Conservation (phyloP, 2,888 invertebrate species). For the Mesochorus sp. region DNA sequence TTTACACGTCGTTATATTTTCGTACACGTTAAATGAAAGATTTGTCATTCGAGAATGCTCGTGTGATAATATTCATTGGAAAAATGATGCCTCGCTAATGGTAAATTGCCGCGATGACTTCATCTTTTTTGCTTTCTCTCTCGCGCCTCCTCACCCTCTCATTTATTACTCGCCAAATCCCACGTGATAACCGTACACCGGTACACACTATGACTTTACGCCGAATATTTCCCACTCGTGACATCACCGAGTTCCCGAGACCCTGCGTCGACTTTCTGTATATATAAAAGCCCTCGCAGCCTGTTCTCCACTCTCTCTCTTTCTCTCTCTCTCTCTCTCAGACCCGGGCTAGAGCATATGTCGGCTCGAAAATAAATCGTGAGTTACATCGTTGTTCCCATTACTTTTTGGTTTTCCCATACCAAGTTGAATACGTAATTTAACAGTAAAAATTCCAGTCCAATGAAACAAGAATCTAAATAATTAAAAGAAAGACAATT, state of each 20-base stretch:
- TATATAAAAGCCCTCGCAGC: not conserved
- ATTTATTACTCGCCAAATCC: constrained; percentile 38
- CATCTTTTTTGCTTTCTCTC: constrained; percentile 16
- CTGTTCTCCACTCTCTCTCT: constrained; percentile 2
- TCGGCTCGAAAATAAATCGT: constrained; percentile 58
- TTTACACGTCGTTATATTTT: constrained; percentile 1
- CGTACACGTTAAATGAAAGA: constrained; percentile 5
- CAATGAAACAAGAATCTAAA: too few species aligned
- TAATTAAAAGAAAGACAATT: too few species aligned
- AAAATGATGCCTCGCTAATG: constrained; percentile 9
- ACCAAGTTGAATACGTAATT: too few species aligned
- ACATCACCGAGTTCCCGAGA: constrained; percentile 55
- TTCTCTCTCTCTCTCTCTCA: not conserved
- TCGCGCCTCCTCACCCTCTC: not conserved
- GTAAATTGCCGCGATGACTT: constrained; percentile 31
- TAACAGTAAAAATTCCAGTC: too few species aligned
- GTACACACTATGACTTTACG: constrained; percentile 12
- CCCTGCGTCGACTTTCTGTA: constrained; percentile 13
- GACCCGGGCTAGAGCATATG: constrained; percentile 43
- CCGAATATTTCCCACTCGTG: constrained; percentile 58
- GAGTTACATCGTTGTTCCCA: constrained; percentile 53
- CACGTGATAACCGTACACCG: constrained; percentile 32
- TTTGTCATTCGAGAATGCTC: not conserved
- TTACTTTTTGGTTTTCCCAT: too few species aligned
- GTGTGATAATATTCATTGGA: constrained; percentile 15